Base-by-base conservation (phyloP, 2,797 vertebrate species). In the Enteromius treurensis region DNA sequence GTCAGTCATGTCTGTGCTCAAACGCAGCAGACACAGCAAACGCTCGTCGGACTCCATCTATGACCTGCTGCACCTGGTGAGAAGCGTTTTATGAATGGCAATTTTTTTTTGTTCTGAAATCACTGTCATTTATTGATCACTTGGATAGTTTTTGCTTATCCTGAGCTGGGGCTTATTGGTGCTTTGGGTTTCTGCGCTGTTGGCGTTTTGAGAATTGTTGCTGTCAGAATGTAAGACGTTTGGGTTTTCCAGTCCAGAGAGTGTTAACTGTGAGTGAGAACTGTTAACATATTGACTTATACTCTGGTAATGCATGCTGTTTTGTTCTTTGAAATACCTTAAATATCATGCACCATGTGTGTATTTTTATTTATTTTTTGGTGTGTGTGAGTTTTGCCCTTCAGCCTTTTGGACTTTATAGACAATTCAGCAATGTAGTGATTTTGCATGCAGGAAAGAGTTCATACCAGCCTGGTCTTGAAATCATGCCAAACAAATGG, bases 61-160 rank as follows among this genome's bases (percentile, higher is more conserved):
- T 91, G 95, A 94, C 88, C 90, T 96, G 87, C 96, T 97, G 55
- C 93, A 95, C 88, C 90, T 95, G 95, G 95, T 96, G 93, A 95
- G 94, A 45, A 68, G 5, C 14, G 10, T 11, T 81, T 45, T 17
- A 21, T 80, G 19, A 29, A 14, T 79, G 8, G 10, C 23, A 0
- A n/a, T n/a, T n/a, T n/a, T n/a, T n/a, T 0, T 49, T 62, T 58
- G 8, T n/a, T 9, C 62, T 34, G 14, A 7, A 19, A 49, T 65
- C 3, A 3, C 1, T 0, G n/a, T 42, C 0, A 65, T 78, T 64
- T 19, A 26, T 69, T n/a, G 17, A 40, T 70, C 17, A 42, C 8
- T 62, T 73, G 2, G 2, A 13, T 19, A 1, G 49, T 80, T 11
- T 29, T 58, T 45, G 32, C 15, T 8, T 21, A 26, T 42, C 79